Percentiles rank a stretch among this genome's conserved stretches.
phyloP scores from a whole-genome alignment of 2,113 vertebrate species.

The Mormyrus iriodes region DNA sequence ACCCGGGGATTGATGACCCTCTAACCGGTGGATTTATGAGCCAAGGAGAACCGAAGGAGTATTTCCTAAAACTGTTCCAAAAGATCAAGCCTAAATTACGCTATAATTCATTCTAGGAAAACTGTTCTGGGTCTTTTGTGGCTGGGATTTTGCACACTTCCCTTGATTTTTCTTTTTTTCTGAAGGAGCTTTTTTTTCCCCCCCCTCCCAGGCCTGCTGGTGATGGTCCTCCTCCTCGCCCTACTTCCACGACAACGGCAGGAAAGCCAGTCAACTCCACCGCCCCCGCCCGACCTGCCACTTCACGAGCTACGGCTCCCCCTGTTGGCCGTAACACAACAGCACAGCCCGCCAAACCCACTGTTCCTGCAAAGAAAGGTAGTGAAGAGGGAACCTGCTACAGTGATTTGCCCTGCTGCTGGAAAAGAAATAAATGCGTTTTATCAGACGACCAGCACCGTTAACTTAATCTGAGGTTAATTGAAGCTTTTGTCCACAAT shows the following conservation, averaged over 20 bases:
- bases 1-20: conserved; percentile 1
- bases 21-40: not conserved
- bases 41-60: not conserved
- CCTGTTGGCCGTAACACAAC: conserved; percentile 54
- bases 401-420: not conserved
- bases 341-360: conserved; percentile 45
- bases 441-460: too few relatives aligned
- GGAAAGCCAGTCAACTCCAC: conserved; percentile 24
- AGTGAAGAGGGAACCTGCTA: not conserved
- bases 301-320: conserved; percentile 56
- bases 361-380: conserved; percentile 64
- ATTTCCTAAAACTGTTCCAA: not conserved
- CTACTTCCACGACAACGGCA: conserved; percentile 40
- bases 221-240: conserved; percentile 44
- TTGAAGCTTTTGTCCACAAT: not conserved
- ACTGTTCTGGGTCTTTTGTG: not conserved
- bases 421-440: not conserved
- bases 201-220: conserved; percentile 43
- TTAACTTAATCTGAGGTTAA: too few relatives aligned
- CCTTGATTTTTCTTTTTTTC: not conserved
- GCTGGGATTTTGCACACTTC: not conserved
- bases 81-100: not conserved
- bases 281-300: conserved; percentile 39
- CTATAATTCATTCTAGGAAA: not conserved
- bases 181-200: not conserved